phyloP scores from a whole-genome alignment of 2,888 invertebrate genomes.

The Dynastes hyllus region DNA sequence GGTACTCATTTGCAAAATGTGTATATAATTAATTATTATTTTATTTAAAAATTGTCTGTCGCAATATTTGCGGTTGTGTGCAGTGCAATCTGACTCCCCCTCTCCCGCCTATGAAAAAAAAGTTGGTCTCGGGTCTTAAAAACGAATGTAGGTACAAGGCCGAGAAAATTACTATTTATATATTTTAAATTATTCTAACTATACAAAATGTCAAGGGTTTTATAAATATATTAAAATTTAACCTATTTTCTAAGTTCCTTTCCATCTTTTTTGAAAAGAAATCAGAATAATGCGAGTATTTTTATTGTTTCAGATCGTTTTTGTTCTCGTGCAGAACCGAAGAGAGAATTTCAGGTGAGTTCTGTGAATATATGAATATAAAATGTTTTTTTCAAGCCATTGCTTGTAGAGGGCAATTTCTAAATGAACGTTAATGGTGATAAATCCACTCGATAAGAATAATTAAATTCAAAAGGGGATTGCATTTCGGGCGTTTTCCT shows the following conservation, averaged over 20 bases:
- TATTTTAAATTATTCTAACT: too few relatives aligned
- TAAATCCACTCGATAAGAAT: slow-evolving; percentile 35
- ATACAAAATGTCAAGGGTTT: too few relatives aligned
- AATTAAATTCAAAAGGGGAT: slow-evolving; percentile 35
- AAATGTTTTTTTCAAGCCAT: neutral
- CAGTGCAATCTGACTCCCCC: too few relatives aligned
- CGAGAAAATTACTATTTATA: too few relatives aligned
- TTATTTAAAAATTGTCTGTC: too few relatives aligned
- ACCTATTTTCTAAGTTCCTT: neutral
- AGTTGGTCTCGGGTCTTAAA: too few relatives aligned
- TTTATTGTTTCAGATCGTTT: slow-evolving; percentile 33
- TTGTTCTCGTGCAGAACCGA: neutral
- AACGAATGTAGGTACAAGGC: too few relatives aligned
- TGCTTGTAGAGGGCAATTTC: slow-evolving; percentile 16
- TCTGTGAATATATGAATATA: neutral
- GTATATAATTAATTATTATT: too few relatives aligned
- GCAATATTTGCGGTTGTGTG: too few relatives aligned
- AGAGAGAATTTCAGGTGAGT: slow-evolving; percentile 31
- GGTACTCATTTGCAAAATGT: too few relatives aligned
- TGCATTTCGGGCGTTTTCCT: slow-evolving; percentile 18
- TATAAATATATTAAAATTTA: too few relatives aligned
- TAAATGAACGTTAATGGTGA: slow-evolving; percentile 36
- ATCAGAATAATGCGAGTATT: slow-evolving; percentile 1
- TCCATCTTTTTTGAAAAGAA: neutral
- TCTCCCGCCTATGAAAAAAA: too few relatives aligned